phyloP scores from a whole-genome alignment of 2,113 vertebrate genomes.

The Ceyx cyanopectus region DNA sequence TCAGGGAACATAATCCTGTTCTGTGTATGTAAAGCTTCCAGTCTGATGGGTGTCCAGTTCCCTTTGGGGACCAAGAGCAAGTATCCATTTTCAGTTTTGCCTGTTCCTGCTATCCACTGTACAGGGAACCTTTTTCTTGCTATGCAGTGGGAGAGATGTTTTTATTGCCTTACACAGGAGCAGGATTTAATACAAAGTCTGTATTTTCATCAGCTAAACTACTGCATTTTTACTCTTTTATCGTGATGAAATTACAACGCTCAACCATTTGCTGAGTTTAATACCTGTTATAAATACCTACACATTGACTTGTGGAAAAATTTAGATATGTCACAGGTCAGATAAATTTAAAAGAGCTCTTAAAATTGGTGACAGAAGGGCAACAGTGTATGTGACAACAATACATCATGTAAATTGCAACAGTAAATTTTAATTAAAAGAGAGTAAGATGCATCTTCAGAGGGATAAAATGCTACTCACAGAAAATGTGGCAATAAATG shows the following conservation, averaged over 20 bases:
- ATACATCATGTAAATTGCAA: background rate
- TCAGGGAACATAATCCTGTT: background rate
- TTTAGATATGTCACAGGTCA: background rate
- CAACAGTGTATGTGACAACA: background rate
- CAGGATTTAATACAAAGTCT: background rate
- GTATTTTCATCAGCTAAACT: background rate
- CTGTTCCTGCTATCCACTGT: background rate
- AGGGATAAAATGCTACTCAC: background rate
- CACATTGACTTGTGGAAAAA: background rate
- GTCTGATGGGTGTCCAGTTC: background rate
- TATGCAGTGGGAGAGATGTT: rapidly evolving
- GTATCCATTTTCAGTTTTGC: background rate
- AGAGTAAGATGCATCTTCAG: background rate
- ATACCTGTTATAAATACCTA: background rate
- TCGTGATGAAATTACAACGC: background rate
- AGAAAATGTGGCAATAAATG: background rate
- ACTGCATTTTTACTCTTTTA: background rate
- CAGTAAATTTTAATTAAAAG: conserved; percentile 32
- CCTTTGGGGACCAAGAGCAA: background rate
- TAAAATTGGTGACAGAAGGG: background rate
- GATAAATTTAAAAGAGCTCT: background rate
- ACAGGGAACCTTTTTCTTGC: background rate
- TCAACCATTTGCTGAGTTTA: background rate
- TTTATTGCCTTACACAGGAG: background rate
- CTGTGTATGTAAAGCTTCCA: background rate